These are phyloP conservation scores for Camptogramma bilineatum DNA, from an alignment of 2,888 invertebrate genomes.

Conservation along the genomic window DNA sequence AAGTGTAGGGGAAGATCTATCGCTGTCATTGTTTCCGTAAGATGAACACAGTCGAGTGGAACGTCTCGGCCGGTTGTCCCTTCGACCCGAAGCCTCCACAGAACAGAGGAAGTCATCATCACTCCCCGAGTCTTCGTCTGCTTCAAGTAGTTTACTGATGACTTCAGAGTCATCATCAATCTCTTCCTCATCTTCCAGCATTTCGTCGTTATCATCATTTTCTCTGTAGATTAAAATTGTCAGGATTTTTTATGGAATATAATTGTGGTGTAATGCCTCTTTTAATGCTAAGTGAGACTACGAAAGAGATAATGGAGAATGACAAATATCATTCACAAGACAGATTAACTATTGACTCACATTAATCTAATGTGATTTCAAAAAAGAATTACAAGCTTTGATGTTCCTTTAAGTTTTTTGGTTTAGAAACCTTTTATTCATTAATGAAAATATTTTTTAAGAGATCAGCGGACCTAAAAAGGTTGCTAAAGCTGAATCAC, in stretches of 20 bases:
- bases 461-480: too few species aligned
- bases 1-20: slow-evolving; percentile 49
- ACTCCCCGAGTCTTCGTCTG: slow-evolving; percentile 63
- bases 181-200: slow-evolving; percentile 59
- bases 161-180: slow-evolving; percentile 74
- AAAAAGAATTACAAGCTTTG: too few species aligned
- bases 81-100: slow-evolving; percentile 48
- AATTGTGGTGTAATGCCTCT: too few species aligned
- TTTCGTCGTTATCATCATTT: slow-evolving; percentile 50
- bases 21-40: slow-evolving; percentile 55
- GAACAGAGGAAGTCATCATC: slow-evolving; percentile 69
- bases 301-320: too few species aligned
- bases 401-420: too few species aligned
- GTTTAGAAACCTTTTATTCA: too few species aligned
- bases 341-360: too few species aligned
- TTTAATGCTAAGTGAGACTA: too few species aligned
- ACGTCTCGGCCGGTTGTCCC: slow-evolving; percentile 54
- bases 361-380: too few species aligned
- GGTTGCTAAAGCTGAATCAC: too few species aligned
- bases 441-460: too few species aligned
- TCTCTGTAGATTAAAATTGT: slow-evolving; percentile 40
- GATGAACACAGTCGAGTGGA: slow-evolving; percentile 62
- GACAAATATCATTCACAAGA: too few species aligned
- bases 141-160: slow-evolving; percentile 73
- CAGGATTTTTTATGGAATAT: neutral